Base-by-base conservation (phyloP, 2,888 invertebrate genomes). In the Branchinecta sandiegonensis region DNA sequence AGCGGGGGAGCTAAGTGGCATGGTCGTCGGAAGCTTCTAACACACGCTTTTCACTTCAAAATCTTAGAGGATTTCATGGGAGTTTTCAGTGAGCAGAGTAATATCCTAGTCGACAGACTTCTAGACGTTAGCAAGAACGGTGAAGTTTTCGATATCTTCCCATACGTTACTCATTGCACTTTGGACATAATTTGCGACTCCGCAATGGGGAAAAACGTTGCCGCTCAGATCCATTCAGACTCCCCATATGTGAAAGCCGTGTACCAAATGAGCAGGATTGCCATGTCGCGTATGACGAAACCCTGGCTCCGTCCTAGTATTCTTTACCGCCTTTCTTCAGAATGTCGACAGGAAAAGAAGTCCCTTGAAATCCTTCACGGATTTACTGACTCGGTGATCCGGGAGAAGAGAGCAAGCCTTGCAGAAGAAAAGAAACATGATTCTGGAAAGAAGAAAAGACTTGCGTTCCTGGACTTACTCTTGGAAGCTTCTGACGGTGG, bases 21-120 rank as follows among this genome's bases (percentile, higher is more conserved):
- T 72, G 77, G 77, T 0, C 82, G 85, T 71, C 81, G 89, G 23
- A 87, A 86, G 76, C 82, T 89, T 71, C 77, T 89, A 66, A 89
- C 89, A 0, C 88, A 89, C 1, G 83, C 89, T 0, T 90, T 89
- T 76, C 89, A 90, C 77, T 89, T 88, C 75, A 85, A 85, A 74
- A 87, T 89, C 70, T 77, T 89, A 68, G 85, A 87, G 74, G 83
- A 86, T 73, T 89, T 88, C 76, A 76, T 87, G 8, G 83, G 84
- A 9, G 82, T 86, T 0, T 88, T 89, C 74, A 83, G 86, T 73
- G 82, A 82, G 69, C 85, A 86, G 71, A 80, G 83, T 23, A 76
- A 78, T 64, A 78, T 84, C 17, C 78, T 89, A 69, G 76, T 83
- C 0, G 75, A 82, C 1, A 83, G 83, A 73, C 76, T 89, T 37